A percentile compares a stretch with the other conserved stretches of the same genome.
phyloP scores from a whole-genome alignment of 2,113 vertebrate genomes.

The Sporophila hypoxantha region DNA sequence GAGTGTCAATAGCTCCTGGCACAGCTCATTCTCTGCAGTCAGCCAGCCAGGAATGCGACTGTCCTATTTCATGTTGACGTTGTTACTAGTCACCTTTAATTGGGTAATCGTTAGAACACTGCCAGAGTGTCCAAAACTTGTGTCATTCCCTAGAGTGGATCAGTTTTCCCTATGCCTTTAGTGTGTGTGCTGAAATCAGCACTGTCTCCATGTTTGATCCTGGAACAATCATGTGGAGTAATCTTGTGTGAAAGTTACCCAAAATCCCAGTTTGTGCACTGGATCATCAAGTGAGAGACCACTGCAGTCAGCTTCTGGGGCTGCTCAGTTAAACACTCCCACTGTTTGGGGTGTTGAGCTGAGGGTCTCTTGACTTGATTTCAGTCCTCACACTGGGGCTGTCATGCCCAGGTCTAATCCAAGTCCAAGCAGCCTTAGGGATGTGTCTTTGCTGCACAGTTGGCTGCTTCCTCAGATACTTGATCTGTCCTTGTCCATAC shows the following conservation, averaged over 20 bases:
- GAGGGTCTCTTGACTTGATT: neutral
- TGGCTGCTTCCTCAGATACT: neutral
- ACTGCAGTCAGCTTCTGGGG: neutral
- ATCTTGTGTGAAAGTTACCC: neutral
- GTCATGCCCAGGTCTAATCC: neutral
- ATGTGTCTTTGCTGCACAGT: neutral
- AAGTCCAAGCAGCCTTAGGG: neutral
- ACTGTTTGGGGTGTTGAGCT: accelerated
- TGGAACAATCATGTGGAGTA: neutral
- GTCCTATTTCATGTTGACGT: neutral
- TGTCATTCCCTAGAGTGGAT: neutral
- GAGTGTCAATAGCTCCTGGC: neutral
- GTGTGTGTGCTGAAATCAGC: neutral
- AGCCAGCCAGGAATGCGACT: neutral
- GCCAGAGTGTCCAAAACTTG: neutral
- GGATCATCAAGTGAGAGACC: neutral
- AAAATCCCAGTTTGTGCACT: neutral
- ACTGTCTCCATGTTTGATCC: neutral
- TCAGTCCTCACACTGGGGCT: neutral
- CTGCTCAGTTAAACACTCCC: neutral
- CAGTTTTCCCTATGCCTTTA: accelerated
- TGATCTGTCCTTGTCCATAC: neutral
- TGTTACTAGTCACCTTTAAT: neutral
- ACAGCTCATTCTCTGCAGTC: neutral
- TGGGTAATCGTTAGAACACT: neutral